Evolutionary conservation across 2,888 invertebrate genomes (phyloP), one percentile per base, ranked within the genome.

Genomic region (Sthenelais limicola): DNA sequence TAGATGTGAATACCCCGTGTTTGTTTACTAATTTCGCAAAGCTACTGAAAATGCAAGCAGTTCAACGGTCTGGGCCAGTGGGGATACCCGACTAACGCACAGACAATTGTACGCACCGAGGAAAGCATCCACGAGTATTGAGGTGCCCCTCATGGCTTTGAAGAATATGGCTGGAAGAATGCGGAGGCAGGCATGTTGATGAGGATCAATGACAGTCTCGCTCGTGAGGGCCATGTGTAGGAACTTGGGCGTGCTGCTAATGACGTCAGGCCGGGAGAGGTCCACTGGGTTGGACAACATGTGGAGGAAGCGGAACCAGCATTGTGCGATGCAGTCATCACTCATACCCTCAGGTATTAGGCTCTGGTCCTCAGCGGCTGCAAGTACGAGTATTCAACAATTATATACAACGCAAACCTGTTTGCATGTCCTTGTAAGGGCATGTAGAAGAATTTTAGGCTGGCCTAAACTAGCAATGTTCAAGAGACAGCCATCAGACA

Each of bases 211-310:
- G 0, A 90, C 82, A 0, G 92, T 92, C 79, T 93, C 93, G 81
- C 92, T 93, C 0, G 92, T 91, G 78, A 93, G 90, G 0, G 96
- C 95, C 88, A 94, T 95, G 89, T 97, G 92, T 32, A 92, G 87
- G 87, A 93, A 93, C 81, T 92, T 92, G 74, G 92, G 92, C 81
- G 89, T 97, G 97, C 84, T 95, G 94, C 91, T 91, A 68, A 91
- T 93, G 76, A 86, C 79, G 26, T 82, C 80, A 0, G 86, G 84
- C 21, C 82, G 82, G 71, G 85, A 82, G 75, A 98, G 90, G 81
- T 96, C 95, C 0, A 95, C 96, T 0, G 98, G 98, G 89, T 97
- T 97, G 35, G 97, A 97, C 76, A 98, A 92, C 48, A 95, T 94
- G 84, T 97, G 95, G 74, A 98, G 89, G 84, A 98, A 93, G 74